Evolutionary conservation across 2,888 invertebrate genomes (phyloP), one percentile per base, ranked within the genome.

Genomic region (Balanococcus diminutus): DNA sequence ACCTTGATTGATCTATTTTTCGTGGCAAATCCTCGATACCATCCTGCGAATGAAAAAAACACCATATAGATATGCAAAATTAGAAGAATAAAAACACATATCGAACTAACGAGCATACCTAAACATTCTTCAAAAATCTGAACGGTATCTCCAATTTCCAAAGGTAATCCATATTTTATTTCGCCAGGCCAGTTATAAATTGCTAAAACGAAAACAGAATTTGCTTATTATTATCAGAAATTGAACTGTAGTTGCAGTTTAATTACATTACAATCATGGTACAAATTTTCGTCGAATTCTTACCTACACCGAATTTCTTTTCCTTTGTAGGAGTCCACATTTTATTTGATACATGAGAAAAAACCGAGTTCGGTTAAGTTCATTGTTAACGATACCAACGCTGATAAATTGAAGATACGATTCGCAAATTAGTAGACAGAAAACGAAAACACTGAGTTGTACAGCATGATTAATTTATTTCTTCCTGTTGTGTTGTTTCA

Each of bases 91-190:
- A 42, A 6, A 61, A 6, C 46, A 42, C 8, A 22, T 36, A 19
- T 19, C 36, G 25, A 56, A 81, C 28, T 4, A n/a, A 42, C 25
- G n/a, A 61, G 88, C 88, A 90, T 90, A 94, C 95, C 95, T 90
- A 92, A 92, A 91, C 95, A 96, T 92, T 98, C 97, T 91, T 97
- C 97, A 88, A 96, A 91, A 88, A 98, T 96, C 90, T 97, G 96
- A 2, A 98, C 94, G 5, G 96, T 95, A 90, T 98, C 98, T 87
- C 98, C 98, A 88, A 98, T 96, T 90, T 96, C 96, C 88, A 98
- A 91, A 4, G 95, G 93, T 87, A 96, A 91, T 46, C 96, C 96
- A 88, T 93, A 94, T 84, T 93, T 93, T 36, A 94, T 93, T 90
- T 95, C 95, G 88, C 96, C 95, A 89, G 94, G 93, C 95, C 96